These are phyloP conservation scores for Labeo rohita DNA, from an alignment of 2,113 vertebrate species.

Conservation along the genomic window DNA sequence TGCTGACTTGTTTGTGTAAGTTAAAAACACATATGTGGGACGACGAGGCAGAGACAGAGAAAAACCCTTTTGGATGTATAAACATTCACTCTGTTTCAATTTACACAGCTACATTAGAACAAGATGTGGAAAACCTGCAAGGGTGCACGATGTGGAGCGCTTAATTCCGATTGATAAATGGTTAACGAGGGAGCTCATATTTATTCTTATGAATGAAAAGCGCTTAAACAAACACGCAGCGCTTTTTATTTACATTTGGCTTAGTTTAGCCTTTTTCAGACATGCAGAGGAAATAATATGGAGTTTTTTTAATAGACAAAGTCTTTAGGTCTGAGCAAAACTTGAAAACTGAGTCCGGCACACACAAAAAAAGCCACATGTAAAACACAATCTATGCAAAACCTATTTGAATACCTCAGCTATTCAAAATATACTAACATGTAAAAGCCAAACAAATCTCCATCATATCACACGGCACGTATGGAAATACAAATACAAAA, in stretches of 20 bases:
- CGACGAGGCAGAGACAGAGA: conserved; percentile 57
- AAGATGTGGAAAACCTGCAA: conserved; percentile 72
- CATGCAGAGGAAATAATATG: conserved; percentile 50
- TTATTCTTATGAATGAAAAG: conserved; percentile 24
- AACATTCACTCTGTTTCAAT: conserved; percentile 71
- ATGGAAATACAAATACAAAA: conserved; percentile 27
- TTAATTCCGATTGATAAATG: conserved; percentile 31
- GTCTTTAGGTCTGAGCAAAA: neutral
- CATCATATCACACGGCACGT: conserved; percentile 12
- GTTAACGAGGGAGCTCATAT: neutral
- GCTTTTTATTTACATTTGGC: conserved; percentile 14
- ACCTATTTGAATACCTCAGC: conserved; percentile 54
- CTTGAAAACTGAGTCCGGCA: conserved; percentile 26
- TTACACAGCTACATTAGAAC: conserved; percentile 75
- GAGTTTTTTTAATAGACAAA: conserved; percentile 15
- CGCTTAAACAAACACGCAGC: conserved; percentile 5
- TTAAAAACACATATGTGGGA: conserved; percentile 72
- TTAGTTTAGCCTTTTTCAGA: conserved; percentile 56
- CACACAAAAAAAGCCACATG: conserved; percentile 41
- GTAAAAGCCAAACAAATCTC: conserved; percentile 46
- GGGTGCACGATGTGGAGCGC: conserved; percentile 21
- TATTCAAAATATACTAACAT: conserved; percentile 53
- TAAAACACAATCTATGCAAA: conserved; percentile 54
- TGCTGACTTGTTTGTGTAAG: conserved; percentile 77
- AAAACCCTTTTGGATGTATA: conserved; percentile 73